Base-by-base conservation (phyloP, 2,113 vertebrate species). In the Caretta caretta region DNA sequence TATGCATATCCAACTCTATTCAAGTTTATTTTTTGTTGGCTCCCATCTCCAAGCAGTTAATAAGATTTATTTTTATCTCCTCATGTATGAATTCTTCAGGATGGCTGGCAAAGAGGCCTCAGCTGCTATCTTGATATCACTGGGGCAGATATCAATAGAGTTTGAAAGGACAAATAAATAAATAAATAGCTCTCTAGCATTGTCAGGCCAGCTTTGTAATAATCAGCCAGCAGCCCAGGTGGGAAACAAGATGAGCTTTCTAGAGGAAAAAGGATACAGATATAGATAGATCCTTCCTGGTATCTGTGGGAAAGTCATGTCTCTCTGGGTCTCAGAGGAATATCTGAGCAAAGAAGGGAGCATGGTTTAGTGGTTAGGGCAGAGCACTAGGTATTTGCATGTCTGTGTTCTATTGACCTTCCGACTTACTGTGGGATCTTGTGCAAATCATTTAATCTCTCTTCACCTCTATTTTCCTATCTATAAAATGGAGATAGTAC, bases 1-100 rank as follows among this genome's bases (percentile, higher is more conserved):
- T 65, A 85, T 3, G 4, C 38, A 50, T 97, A 48, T 91, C 86
- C 22, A 35, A 92, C 95, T 89, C 51, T 62, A 46, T 91, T 95
- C 62, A 85, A 16, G 48, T 65, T 38, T 76, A 59, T 81, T 93
- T 91, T 91, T 90, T 80, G 84, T 92, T 93, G 75, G 25, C 42
- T 27, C 50, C 69, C 10, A 0, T 69, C 62, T 97, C 91, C 59
- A 57, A 90, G 81, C 92, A 65, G 72, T 35, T 95, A 92, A 91
- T 95, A 97, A 94, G 80, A 84, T 96, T 97, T 97, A 81, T 87
- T 95, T 81, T 94, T 97, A 93, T 83, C 95, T 89, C 65, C 84
- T 94, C 86, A 92, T 88, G 90, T 93, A 90, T 87, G 85, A 80
- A 72, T 97, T 93, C 84, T 90, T 95, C 79, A 89, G 87, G 86